Base-by-base conservation (phyloP, 2,888 invertebrate genomes). In the Philonicus albiceps region DNA sequence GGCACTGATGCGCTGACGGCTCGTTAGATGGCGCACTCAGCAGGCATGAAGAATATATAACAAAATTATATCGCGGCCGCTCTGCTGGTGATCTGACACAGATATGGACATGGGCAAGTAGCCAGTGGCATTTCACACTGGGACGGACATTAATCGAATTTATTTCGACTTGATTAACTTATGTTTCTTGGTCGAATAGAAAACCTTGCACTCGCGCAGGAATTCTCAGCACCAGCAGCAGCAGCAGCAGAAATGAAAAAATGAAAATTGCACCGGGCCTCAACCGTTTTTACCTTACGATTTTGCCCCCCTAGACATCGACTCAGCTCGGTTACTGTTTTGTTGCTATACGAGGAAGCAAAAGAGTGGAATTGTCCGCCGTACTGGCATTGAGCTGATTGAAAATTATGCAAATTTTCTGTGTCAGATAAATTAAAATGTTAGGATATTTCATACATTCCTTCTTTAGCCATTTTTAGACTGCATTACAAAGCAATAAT, bases 381-480 rank as follows among this genome's bases (percentile, higher is more conserved):
- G 34, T 31, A 30, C 16, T 78, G 78, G 53, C 78, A 78, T 78
- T 78, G 78, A 78, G 78, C 49, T 49, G 53, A 78, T 49, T 78
- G 78, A 78, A 78, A 78, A 43, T 78, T 78, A 78, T 78, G 78
- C 49, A 78, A 78, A 78, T 78, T 64, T 37, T 78, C 78, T 78
- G 78, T 78, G 78, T 78, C 78, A 78, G 43, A 78, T 78, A 78
- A 78, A 78, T 78, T 78, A 78, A 78, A 49, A 49, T 78, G 64
- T 64, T 64, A 64, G 64, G 64, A 64, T 64, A 64, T 22, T n/a
- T 11, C 64, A 22, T 22, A 27, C 64, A 64, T 64, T 64, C 64
- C 64, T 22, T 8, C 22, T 64, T 64, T 64, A 19, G 64, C 27
- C 64, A 64, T 64, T 22, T 64, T 22, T n/a, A 22, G 22, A 19